Conservation (phyloP, 1,140 invertebrate species). For the Papilio xuthus region DNA sequence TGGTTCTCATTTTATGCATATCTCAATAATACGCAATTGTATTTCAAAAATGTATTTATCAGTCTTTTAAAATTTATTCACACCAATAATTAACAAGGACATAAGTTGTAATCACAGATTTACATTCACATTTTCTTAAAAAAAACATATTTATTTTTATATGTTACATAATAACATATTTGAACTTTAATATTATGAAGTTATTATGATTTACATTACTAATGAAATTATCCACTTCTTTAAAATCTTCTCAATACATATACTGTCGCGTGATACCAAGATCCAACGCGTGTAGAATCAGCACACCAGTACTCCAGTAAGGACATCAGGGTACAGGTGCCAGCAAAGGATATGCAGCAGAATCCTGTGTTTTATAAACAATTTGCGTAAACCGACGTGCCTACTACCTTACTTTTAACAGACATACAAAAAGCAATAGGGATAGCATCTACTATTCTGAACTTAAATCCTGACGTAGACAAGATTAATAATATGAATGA, state of each 20-base stretch:
- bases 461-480: not conserved
- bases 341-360: slow-evolving; percentile 5
- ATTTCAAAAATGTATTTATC: slow-evolving; percentile 15
- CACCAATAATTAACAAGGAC: not conserved
- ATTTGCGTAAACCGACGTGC: not conserved
- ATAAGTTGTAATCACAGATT: slow-evolving; percentile 16
- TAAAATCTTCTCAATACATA: not conserved
- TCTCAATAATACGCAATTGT: not conserved
- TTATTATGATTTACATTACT: not conserved
- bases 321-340: not conserved
- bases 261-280: not conserved
- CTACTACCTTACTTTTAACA: not conserved
- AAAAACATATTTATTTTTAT: not conserved
- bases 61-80: not conserved
- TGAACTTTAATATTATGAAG: no score
- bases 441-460: not conserved
- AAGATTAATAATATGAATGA: not conserved
- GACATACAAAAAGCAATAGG: not conserved
- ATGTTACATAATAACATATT: not conserved
- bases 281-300: not conserved
- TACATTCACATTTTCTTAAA: not conserved
- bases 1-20: not conserved
- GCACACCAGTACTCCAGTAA: not conserved
- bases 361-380: slow-evolving; percentile 18
- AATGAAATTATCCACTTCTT: not conserved